A percentile compares a stretch with the other conserved stretches of the same genome.
These are phyloP conservation scores for Drosophila barbarae DNA, from an alignment of 2,888 invertebrate species.

Conservation along the genomic window DNA sequence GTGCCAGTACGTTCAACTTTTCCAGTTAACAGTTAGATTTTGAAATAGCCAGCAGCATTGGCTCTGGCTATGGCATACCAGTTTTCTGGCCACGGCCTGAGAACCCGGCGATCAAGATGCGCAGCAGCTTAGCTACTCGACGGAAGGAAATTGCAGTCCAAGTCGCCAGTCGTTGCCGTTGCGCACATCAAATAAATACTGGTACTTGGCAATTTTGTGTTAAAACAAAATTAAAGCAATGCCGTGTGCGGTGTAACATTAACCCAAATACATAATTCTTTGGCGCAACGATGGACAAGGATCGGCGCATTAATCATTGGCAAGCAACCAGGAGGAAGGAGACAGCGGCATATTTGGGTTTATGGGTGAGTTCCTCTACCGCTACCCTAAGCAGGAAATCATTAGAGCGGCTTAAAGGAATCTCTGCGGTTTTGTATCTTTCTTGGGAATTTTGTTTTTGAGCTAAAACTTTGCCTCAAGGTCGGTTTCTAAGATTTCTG, in stretches of 20 bases:
- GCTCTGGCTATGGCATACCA: conserved; percentile 57
- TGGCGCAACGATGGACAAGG: conserved; percentile 56
- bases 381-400: conserved; percentile 58
- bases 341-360: conserved; percentile 52
- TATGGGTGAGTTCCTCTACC: conserved; percentile 54
- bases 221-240: conserved; percentile 71
- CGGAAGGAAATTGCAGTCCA: conserved; percentile 69
- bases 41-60: conserved; percentile 68
- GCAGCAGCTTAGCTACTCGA: conserved; percentile 54
- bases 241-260: conserved; percentile 64
- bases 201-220: conserved; percentile 61
- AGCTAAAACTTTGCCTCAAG: conserved; percentile 6
- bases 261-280: conserved; percentile 73
- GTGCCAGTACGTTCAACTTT: conserved; percentile 74
- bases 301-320: conserved; percentile 65
- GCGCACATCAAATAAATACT: conserved; percentile 71
- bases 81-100: conserved; percentile 61
- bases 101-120: conserved; percentile 68
- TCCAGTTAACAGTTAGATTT: conserved; percentile 76
- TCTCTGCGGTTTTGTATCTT: conserved; percentile 37
- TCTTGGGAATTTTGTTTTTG: conserved; percentile 29
- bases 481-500: conserved; percentile 3
- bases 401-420: conserved; percentile 49
- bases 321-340: conserved; percentile 8
- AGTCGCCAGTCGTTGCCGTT: conserved; percentile 28